Conservation (phyloP, 2,113 vertebrate genomes). For the Notiomystis cincta region DNA sequence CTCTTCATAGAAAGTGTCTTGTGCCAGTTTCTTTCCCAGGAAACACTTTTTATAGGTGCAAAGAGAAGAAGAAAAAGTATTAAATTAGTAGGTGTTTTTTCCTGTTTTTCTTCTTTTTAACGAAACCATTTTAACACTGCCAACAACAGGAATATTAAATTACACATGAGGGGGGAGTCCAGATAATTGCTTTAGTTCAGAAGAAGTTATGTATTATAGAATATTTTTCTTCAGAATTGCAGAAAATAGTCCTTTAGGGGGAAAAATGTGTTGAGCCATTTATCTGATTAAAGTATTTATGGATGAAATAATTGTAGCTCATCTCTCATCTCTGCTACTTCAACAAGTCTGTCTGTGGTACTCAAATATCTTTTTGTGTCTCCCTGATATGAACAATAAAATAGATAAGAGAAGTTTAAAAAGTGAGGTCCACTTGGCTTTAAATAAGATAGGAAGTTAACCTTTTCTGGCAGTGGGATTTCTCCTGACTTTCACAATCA, state of each 20-base stretch:
- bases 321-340: neutral
- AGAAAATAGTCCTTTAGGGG: neutral
- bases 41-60: neutral
- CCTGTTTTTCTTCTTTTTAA: neutral
- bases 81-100: neutral
- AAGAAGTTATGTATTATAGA: neutral
- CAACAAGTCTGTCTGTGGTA: neutral
- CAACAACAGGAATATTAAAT: neutral
- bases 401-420: neutral
- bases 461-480: neutral
- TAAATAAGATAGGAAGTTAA: neutral
- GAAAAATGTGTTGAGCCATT: neutral
- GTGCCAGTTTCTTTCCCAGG: neutral
- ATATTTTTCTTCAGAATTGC: neutral
- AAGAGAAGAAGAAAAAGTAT: neutral
- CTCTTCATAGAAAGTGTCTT: neutral
- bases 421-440: neutral
- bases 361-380: neutral
- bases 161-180: rapidly evolving
- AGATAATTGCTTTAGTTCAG: neutral
- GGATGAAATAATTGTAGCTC: neutral
- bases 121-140: neutral
- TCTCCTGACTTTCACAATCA: neutral
- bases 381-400: neutral
- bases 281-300: neutral